A percentile compares a stretch with the other conserved stretches of the same genome.
Evolutionary conservation across 2,113 vertebrate species (phyloP).

Genomic region (Passer montanus): DNA sequence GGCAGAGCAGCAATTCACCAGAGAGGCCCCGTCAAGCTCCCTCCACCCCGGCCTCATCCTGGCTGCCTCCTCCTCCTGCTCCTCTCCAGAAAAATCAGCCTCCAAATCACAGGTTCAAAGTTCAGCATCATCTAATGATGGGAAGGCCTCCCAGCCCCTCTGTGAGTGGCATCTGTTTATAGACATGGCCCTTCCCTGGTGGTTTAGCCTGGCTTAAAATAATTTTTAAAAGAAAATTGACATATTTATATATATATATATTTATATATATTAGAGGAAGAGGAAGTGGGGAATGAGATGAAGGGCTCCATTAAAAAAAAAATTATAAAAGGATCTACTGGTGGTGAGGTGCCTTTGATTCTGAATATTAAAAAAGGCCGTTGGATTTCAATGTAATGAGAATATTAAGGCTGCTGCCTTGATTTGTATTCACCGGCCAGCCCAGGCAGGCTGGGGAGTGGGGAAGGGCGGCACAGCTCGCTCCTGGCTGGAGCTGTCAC

Average conservation of each 20-base stretch:
- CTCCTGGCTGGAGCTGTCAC: background rate
- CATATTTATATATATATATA: too few species aligned
- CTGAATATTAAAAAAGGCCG: constrained; percentile 65
- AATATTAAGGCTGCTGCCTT: constrained; percentile 35
- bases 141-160: constrained; percentile 35
- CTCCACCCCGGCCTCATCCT: background rate
- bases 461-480: background rate
- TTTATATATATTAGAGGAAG: background rate
- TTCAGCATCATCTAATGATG: constrained; percentile 73
- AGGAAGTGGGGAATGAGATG: background rate
- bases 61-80: constrained; percentile 17
- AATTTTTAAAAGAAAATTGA: background rate
- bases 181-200: constrained; percentile 52
- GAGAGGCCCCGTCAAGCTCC: constrained; percentile 67
- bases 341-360: constrained; percentile 55
- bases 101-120: constrained; percentile 69
- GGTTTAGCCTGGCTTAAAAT: constrained; percentile 34
- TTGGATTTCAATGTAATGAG: constrained; percentile 46
- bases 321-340: background rate
- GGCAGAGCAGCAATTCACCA: constrained; percentile 69
- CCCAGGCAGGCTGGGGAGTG: background rate
- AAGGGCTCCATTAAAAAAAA: background rate
- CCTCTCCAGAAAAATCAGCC: constrained; percentile 3
- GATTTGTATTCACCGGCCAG: constrained; percentile 49
- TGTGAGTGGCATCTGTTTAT: constrained; percentile 69